Evolutionary conservation across 2,888 invertebrate species (phyloP).

Genomic region (Idaea aversata): DNA sequence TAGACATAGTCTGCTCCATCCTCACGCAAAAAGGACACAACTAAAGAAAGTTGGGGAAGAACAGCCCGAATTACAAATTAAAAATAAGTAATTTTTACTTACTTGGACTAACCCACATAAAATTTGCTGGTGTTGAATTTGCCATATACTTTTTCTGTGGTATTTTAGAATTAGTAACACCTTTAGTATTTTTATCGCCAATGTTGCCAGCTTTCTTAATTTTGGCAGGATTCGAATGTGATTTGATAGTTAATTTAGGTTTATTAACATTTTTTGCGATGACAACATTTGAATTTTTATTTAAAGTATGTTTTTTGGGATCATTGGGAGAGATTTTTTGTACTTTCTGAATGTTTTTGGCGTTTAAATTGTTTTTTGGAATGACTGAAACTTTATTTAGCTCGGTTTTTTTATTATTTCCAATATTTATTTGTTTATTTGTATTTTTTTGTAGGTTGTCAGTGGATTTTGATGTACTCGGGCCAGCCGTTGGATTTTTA

Average conservation of each 20-base stretch:
- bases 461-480: no score
- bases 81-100: slow-evolving; percentile 36
- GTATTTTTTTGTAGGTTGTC: slow-evolving; percentile 3
- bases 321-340: neutral
- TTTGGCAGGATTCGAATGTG: neutral
- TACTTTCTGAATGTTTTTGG: slow-evolving; percentile 2
- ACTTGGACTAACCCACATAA: slow-evolving; percentile 54
- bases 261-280: neutral
- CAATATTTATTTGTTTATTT: neutral
- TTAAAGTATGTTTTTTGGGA: neutral
- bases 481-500: neutral
- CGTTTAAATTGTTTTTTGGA: slow-evolving; percentile 1
- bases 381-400: slow-evolving; percentile 4
- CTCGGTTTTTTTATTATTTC: neutral
- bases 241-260: neutral
- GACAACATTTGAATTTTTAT: slow-evolving; percentile 4
- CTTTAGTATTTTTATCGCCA: neutral
- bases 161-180: slow-evolving; percentile 41
- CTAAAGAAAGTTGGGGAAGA: no score
- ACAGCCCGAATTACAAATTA: no score
- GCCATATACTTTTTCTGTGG: slow-evolving; percentile 41
- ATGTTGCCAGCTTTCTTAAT: slow-evolving; percentile 8
- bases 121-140: slow-evolving; percentile 28
- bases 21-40: no score
- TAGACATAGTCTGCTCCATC: no score